phyloP scores from a whole-genome alignment of 2,888 invertebrate species.

The Osedax frankpressi region DNA sequence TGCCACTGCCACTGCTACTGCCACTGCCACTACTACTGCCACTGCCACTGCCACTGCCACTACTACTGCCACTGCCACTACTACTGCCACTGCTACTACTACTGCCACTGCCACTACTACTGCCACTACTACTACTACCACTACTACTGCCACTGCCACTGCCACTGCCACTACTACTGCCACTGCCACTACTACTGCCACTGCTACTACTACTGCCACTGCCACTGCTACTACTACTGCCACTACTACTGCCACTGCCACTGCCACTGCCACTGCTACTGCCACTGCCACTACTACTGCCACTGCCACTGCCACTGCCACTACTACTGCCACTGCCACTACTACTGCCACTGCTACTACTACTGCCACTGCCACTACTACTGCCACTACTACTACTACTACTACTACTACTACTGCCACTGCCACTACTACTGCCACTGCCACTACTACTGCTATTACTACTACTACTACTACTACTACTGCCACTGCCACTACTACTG shows the following conservation, averaged over 20 bases:
- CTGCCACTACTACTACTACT: not conserved
- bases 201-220: conserved; percentile 19
- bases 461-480: not conserved
- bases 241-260: conserved; percentile 17
- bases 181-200: conserved; percentile 17
- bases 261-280: conserved; percentile 11
- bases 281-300: conserved; percentile 11
- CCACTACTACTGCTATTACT: not conserved
- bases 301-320: conserved; percentile 14
- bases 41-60: not conserved
- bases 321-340: conserved; percentile 13
- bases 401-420: not conserved
- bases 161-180: conserved; percentile 14
- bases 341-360: conserved; percentile 11
- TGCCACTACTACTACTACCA: not conserved
- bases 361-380: not conserved
- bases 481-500: too few species aligned
- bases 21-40: conserved; percentile 1
- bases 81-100: conserved; percentile 2
- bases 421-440: not conserved
- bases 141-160: not conserved
- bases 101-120: not conserved
- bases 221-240: conserved; percentile 16
- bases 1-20: not conserved
- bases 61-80: conserved; percentile 3